These are phyloP conservation scores for Emmelina monodactyla DNA, from an alignment of 2,888 invertebrate species.

Conservation along the genomic window DNA sequence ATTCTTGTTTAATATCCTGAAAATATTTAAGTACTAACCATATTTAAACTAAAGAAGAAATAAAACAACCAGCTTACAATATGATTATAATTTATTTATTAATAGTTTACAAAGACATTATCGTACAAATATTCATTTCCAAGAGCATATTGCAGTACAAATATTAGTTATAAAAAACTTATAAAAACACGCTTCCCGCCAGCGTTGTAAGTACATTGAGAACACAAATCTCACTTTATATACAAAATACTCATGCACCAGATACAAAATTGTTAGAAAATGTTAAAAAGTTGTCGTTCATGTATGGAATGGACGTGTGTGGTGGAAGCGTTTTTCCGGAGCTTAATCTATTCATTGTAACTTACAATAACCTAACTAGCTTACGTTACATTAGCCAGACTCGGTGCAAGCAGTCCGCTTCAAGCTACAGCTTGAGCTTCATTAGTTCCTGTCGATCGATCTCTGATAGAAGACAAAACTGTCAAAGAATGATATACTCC, in stretches of 20 bases:
- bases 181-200: slow-evolving; percentile 21
- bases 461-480: too few relatives aligned
- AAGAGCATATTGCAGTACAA: slow-evolving; percentile 34
- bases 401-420: slow-evolving; percentile 18
- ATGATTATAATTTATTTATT: slow-evolving; percentile 65
- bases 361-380: slow-evolving; percentile 50
- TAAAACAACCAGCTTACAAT: slow-evolving; percentile 47
- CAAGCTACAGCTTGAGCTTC: not conserved
- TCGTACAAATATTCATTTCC: slow-evolving; percentile 53
- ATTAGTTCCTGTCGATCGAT: too few relatives aligned
- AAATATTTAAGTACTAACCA: too few relatives aligned
- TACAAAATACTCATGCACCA: slow-evolving; percentile 42
- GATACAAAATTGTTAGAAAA: slow-evolving; percentile 18
- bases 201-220: slow-evolving; percentile 26
- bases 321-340: slow-evolving; percentile 31
- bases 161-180: slow-evolving; percentile 23
- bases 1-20: slow-evolving; percentile 15
- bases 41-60: too few relatives aligned
- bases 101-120: slow-evolving; percentile 65
- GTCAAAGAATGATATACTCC: too few relatives aligned
- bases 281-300: slow-evolving; percentile 25
- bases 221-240: slow-evolving; percentile 26
- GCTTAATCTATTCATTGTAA: slow-evolving; percentile 31
- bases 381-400: slow-evolving; percentile 38
- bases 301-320: slow-evolving; percentile 39